These are phyloP conservation scores for Hyposoter dolosus DNA, from an alignment of 2,888 invertebrate species.

Conservation along the genomic window DNA sequence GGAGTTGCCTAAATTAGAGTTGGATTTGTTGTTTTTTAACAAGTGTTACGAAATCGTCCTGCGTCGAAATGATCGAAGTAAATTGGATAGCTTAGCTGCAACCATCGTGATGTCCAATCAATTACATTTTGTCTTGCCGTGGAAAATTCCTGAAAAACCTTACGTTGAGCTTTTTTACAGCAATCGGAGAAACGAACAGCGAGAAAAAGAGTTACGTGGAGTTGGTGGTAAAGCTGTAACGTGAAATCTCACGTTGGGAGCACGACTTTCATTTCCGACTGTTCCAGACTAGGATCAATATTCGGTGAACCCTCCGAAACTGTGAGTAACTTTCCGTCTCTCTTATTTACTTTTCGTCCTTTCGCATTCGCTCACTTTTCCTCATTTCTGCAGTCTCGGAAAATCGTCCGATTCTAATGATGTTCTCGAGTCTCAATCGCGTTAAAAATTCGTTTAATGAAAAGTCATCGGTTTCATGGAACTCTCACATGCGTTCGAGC, in stretches of 20 bases:
- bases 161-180: background rate
- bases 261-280: conserved; percentile 72
- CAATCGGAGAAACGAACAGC: conserved; percentile 44
- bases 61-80: background rate
- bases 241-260: conserved; percentile 69
- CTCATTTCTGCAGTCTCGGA: background rate
- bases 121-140: background rate
- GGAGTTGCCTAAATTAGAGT: background rate
- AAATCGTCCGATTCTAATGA: conserved; percentile 33
- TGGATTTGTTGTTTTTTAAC: background rate
- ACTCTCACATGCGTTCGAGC: conserved; percentile 13
- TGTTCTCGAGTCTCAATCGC: conserved; percentile 11
- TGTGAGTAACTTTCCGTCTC: conserved; percentile 71
- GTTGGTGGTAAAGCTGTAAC: conserved; percentile 32
- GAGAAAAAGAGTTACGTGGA: conserved; percentile 63
- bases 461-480: conserved; percentile 7
- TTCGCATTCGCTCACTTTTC: conserved; percentile 26
- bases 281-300: conserved; percentile 78
- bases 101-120: background rate
- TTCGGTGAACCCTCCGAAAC: conserved; percentile 79
- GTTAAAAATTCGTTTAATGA: background rate
- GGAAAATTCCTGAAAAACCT: background rate
- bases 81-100: background rate
- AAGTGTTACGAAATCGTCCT: background rate
- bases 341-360: conserved; percentile 21